These are phyloP conservation scores for Geodia barretti DNA, from an alignment of 37 sponge, comb jelly and placozoan species.

Conservation along the genomic window DNA sequence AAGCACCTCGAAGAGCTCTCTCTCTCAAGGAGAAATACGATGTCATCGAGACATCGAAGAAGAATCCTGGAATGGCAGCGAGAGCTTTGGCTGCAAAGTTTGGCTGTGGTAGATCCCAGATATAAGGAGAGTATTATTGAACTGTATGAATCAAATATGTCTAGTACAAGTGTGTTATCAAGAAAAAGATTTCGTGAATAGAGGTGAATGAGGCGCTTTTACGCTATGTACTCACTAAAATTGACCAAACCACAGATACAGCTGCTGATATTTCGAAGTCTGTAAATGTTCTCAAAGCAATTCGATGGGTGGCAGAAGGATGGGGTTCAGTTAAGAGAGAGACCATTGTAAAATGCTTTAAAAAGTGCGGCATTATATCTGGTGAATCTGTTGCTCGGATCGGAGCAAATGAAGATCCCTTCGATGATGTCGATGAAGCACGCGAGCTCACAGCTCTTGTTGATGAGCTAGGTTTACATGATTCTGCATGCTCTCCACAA, in stretches of 20 bases:
- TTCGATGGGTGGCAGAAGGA: conserved; percentile 62
- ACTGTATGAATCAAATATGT: conserved; percentile 21
- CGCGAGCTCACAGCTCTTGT: conserved; percentile 3
- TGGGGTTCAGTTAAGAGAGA: conserved; percentile 47
- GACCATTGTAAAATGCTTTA: conserved; percentile 65
- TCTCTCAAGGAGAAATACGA: too few species aligned
- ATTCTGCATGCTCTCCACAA: neutral
- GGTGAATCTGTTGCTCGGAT: neutral
- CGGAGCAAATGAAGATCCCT: neutral
- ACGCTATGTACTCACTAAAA: conserved; percentile 35
- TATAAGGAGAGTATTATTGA: conserved; percentile 36
- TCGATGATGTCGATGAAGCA: conserved; percentile 16
- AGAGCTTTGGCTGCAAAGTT: conserved; percentile 38
- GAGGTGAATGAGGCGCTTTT: too few species aligned
- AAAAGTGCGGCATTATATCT: conserved; percentile 36
- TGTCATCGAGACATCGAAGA: neutral
- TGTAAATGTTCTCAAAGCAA: conserved; percentile 57
- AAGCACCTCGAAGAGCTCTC: too few species aligned
- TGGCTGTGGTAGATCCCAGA: conserved; percentile 51
- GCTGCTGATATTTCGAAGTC: conserved; percentile 53
- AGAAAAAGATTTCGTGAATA: conserved; percentile 59
- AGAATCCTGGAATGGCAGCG: neutral
- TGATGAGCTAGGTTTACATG: neutral
- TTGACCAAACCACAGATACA: conserved; percentile 17
- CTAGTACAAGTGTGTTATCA: conserved; percentile 55